These are phyloP conservation scores for Helleia helle DNA, from an alignment of 2,888 invertebrate genomes.

Conservation along the genomic window DNA sequence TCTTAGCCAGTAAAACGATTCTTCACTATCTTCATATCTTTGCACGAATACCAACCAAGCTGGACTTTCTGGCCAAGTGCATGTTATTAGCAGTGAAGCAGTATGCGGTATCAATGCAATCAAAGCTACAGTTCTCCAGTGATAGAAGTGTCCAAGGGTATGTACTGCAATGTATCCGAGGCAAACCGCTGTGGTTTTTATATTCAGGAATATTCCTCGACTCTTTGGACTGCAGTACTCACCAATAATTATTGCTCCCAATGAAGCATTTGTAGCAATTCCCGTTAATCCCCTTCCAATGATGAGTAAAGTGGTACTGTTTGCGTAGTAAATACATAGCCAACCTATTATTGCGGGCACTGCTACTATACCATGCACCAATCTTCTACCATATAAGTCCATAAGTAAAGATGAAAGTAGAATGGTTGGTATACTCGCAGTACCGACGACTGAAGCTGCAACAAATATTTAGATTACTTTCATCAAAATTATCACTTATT, in stretches of 20 bases:
- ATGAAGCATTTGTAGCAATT: conserved; percentile 29
- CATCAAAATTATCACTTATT: no score
- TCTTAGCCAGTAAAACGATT: conserved; percentile 63
- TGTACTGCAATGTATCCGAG: conserved; percentile 36
- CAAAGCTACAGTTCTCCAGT: conserved; percentile 37
- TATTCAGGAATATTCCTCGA: conserved; percentile 41
- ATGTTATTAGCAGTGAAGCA: conserved; percentile 33
- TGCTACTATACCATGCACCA: conserved; percentile 30
- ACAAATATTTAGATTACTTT: conserved; percentile 12
- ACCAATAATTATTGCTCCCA: conserved; percentile 43
- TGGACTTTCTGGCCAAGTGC: conserved; percentile 75
- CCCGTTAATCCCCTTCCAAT: conserved; percentile 35
- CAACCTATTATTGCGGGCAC: conserved; percentile 38
- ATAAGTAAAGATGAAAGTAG: conserved; percentile 34
- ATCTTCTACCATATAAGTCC: conserved; percentile 34
- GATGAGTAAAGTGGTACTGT: conserved; percentile 28
- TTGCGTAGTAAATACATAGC: conserved; percentile 34
- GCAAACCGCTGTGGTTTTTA: conserved; percentile 38
- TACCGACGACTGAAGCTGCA: conserved; percentile 36
- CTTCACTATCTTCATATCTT: conserved; percentile 53
- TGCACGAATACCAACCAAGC: conserved; percentile 72
- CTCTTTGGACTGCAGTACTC: conserved; percentile 41
- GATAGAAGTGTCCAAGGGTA: conserved; percentile 27
- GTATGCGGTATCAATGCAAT: conserved; percentile 29
- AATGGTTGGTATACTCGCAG: conserved; percentile 33